Conservation (phyloP, 2,888 invertebrate species). For the Zootermopsis nevadensis region DNA sequence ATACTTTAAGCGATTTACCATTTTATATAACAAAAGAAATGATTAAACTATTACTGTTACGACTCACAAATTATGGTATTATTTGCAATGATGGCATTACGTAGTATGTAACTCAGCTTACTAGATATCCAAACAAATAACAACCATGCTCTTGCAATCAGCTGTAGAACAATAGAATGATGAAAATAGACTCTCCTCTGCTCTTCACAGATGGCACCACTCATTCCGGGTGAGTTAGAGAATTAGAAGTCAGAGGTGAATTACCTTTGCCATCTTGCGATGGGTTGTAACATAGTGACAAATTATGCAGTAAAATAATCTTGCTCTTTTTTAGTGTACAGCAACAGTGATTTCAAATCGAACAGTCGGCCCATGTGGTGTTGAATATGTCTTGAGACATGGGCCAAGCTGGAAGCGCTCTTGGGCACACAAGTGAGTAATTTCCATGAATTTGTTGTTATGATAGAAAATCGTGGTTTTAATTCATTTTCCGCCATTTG, state of each 20-base stretch:
- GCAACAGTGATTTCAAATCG: not conserved
- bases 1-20: too few species aligned
- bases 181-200: not conserved
- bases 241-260: constrained; percentile 24
- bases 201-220: constrained; percentile 40
- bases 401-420: constrained; percentile 52
- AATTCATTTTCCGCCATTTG: not conserved
- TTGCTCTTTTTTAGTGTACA: not conserved
- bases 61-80: too few species aligned
- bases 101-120: not conserved
- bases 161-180: constrained; percentile 36
- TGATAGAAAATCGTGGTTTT: not conserved
- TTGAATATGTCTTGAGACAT: constrained; percentile 48
- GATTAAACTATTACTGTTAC: too few species aligned
- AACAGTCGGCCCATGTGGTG: not conserved
- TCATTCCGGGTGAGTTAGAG: constrained; percentile 23
- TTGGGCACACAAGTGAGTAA: constrained; percentile 50
- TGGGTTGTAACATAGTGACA: constrained; percentile 38
- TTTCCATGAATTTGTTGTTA: constrained; percentile 28
- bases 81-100: too few species aligned
- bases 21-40: too few species aligned
- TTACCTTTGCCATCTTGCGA: constrained; percentile 36
- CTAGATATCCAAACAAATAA: not conserved
- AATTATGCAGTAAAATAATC: not conserved
- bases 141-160: constrained; percentile 30